These are phyloP conservation scores for Amphipoea oculea DNA, from an alignment of 2,888 invertebrate genomes.

Conservation along the genomic window DNA sequence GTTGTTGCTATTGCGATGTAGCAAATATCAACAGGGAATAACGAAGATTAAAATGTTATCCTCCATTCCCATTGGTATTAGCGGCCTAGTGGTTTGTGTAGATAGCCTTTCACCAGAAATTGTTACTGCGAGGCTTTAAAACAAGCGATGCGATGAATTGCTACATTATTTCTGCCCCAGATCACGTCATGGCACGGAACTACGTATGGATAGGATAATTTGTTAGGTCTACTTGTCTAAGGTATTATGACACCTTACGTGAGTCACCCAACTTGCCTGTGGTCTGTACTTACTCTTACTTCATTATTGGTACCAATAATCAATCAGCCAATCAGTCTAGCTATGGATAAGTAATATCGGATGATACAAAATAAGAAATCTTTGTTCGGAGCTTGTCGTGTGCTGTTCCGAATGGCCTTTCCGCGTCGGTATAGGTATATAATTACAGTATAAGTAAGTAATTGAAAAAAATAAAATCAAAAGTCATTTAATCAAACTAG, in stretches of 20 bases:
- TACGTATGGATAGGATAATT: not conserved
- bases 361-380: not conserved
- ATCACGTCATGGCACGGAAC: not conserved
- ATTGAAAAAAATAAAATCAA: too few relatives aligned
- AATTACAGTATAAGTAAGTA: too few relatives aligned
- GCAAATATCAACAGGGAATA: conserved; percentile 66
- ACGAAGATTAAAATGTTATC: conserved; percentile 67
- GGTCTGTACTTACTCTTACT: not conserved
- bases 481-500: too few relatives aligned
- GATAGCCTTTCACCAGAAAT: conserved; percentile 59
- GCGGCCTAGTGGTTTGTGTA: conserved; percentile 56
- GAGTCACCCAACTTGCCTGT: not conserved
- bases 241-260: not conserved
- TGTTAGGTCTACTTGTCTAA: not conserved
- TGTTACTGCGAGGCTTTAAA: conserved; percentile 53
- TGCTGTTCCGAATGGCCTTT: not conserved
- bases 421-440: too few relatives aligned
- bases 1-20: conserved; percentile 51
- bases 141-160: conserved; percentile 34
- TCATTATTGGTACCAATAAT: not conserved
- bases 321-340: not conserved
- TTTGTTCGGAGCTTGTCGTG: not conserved
- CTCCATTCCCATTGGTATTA: conserved; percentile 62
- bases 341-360: not conserved
- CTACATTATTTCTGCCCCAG: not conserved